Conservation (phyloP, 2,797 vertebrate species). For the Scolopax rusticola region DNA sequence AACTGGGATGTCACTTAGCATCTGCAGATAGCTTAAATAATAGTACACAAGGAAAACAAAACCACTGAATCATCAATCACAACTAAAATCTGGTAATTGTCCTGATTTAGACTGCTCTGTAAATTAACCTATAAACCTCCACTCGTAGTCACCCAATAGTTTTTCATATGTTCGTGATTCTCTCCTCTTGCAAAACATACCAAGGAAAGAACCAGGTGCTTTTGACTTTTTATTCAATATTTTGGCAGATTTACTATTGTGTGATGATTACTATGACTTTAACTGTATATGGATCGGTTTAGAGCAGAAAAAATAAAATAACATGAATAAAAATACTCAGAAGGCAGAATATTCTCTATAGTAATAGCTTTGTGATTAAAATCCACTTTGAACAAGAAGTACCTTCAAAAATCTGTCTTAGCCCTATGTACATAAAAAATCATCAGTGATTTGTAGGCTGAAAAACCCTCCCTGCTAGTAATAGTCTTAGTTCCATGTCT, state of each 20-base stretch:
- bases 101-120: not conserved
- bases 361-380: too few relatives aligned
- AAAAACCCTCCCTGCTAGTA: too few relatives aligned
- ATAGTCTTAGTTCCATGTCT: too few relatives aligned
- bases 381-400: too few relatives aligned
- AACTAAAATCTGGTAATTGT: not conserved
- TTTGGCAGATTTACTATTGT: not conserved
- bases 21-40: not conserved
- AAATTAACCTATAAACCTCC: not conserved
- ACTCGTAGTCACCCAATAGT: accelerated
- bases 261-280: not conserved
- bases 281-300: not conserved
- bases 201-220: not conserved
- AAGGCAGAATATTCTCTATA: not conserved
- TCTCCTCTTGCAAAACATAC: not conserved
- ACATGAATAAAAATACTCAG: not conserved
- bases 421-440: too few relatives aligned
- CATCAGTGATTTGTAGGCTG: too few relatives aligned
- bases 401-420: too few relatives aligned
- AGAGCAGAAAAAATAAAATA: not conserved
- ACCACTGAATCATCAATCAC: not conserved
- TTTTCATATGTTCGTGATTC: not conserved
- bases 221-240: not conserved
- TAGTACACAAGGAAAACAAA: not conserved
- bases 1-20: not conserved